A percentile compares a stretch with the other conserved stretches of the same genome.
phyloP scores from a whole-genome alignment of 2,888 invertebrate genomes.

The Drosophila antonietae region DNA sequence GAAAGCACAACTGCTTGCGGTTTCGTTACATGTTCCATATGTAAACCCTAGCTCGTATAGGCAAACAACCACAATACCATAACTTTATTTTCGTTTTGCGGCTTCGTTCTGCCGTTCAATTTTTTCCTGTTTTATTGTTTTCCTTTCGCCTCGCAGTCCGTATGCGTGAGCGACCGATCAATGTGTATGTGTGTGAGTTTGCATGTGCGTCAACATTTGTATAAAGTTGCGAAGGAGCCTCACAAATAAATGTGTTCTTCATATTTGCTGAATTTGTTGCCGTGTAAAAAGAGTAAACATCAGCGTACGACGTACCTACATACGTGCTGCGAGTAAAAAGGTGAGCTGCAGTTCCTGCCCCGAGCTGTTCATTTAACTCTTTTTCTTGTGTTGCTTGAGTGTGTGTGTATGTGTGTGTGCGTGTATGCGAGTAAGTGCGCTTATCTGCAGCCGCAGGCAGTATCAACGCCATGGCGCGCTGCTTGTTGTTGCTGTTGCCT shows the following conservation, averaged over 20 bases:
- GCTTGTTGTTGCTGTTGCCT: constrained; percentile 36
- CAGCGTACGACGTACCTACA: constrained; percentile 5
- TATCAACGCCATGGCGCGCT: constrained; percentile 16
- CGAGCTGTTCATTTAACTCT: constrained; percentile 48
- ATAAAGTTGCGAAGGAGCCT: constrained; percentile 37
- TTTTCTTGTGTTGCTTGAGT: constrained; percentile 5
- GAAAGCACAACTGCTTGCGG: constrained; percentile 30
- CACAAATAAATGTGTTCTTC: constrained; percentile 26
- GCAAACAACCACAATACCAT: constrained; percentile 8
- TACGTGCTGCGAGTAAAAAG: constrained; percentile 16
- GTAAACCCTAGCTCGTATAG: constrained; percentile 15
- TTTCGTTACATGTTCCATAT: constrained; percentile 22
- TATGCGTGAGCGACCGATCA: constrained; percentile 26
- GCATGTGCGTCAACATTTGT: constrained; percentile 24
- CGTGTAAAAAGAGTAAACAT: constrained; percentile 8
- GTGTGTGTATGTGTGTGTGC: neutral
- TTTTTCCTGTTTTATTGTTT: constrained; percentile 42
- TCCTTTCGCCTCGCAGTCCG: constrained; percentile 40
- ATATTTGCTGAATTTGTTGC: constrained; percentile 29
- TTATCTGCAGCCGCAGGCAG: constrained; percentile 49
- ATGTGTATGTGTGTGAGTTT: constrained; percentile 9
- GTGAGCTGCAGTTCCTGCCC: constrained; percentile 34
- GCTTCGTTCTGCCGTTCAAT: constrained; percentile 23
- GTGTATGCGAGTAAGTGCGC: constrained; percentile 35
- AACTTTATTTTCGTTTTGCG: constrained; percentile 38